Conservation (phyloP, 2,888 invertebrate genomes). For the Athetis lepigone region DNA sequence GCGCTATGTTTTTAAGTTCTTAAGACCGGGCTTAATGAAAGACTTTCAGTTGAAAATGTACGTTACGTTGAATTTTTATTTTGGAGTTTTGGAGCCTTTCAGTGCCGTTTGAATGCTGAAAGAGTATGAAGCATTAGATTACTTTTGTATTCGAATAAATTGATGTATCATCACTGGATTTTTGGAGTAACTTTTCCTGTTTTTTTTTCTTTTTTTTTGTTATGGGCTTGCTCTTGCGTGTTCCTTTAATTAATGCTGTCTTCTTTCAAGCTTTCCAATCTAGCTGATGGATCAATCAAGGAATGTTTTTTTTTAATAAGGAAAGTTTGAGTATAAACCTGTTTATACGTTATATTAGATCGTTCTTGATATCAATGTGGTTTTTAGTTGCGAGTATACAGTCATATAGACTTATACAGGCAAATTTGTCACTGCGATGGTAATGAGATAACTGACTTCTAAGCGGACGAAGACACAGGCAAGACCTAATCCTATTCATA, state of each 20-base stretch:
- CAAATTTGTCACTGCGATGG: too few relatives aligned
- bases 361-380: too few relatives aligned
- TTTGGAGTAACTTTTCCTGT: slow-evolving; percentile 20
- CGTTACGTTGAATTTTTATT: slow-evolving; percentile 49
- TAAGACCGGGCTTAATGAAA: slow-evolving; percentile 56
- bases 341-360: background rate
- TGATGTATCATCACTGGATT: slow-evolving; percentile 42
- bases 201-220: too few relatives aligned
- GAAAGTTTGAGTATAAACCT: background rate
- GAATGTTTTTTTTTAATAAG: background rate
- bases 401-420: too few relatives aligned
- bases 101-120: slow-evolving; percentile 53
- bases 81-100: slow-evolving; percentile 48
- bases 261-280: background rate
- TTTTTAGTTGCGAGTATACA: too few relatives aligned
- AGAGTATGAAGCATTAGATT: slow-evolving; percentile 57
- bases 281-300: background rate
- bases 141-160: slow-evolving; percentile 45
- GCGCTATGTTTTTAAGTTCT: slow-evolving; percentile 41
- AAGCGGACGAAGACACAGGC: too few relatives aligned
- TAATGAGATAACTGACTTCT: too few relatives aligned
- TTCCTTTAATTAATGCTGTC: slow-evolving; percentile 30
- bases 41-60: slow-evolving; percentile 39
- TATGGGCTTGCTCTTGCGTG: too few relatives aligned
- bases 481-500: too few relatives aligned